Evolutionary conservation across 1,140 invertebrate genomes (phyloP), one percentile per base, ranked within the genome.

Genomic region (Conus betulinus): DNA sequence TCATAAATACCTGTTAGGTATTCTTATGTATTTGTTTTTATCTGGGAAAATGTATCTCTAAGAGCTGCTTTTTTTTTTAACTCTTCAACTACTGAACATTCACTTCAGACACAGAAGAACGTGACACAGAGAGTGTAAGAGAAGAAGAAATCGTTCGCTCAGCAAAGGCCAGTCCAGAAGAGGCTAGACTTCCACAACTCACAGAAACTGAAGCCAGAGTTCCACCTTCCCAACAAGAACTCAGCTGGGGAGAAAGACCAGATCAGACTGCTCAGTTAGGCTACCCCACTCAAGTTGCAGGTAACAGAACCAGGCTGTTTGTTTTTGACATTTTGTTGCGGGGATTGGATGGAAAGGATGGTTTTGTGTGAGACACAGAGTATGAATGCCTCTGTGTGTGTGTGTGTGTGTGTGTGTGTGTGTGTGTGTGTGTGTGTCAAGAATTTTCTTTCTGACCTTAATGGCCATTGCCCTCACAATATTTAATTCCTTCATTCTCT

Each of bases 61-160:
- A 39, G 39, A 39, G 39, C 39, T 39, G 3, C 39, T 39, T 39
- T 39, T 39, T 39, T 39, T 39, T 39, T 39, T 39, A 39, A 39
- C 39, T 60, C 57, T 60, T 60, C 57, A 11, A 15, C 15, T 15
- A 60, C 57, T 60, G 57, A 11, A 15, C 57, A 71, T 79, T 51
- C 87, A 23, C 51, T 17, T 55, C 87, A 91, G 90, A 89, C 81
- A 71, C 88, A 13, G 90, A 91, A 20, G 89, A 90, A 23, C 89
- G 84, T 20, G 79, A 84, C 13, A 78, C 5, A 39, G 52, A 84
- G 1, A 83, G 74, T 53, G 71, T 91, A 10, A 52, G 57, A 55
- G 90, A 91, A 55, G 90, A 91, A 2, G 81, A 88, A n/a, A 89
- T 91, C 27, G 55, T 87, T 8, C 82, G 76, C 25, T 71, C 85